These are phyloP conservation scores for Australoheros facetus DNA, from an alignment of 2,797 vertebrate species.

Conservation along the genomic window DNA sequence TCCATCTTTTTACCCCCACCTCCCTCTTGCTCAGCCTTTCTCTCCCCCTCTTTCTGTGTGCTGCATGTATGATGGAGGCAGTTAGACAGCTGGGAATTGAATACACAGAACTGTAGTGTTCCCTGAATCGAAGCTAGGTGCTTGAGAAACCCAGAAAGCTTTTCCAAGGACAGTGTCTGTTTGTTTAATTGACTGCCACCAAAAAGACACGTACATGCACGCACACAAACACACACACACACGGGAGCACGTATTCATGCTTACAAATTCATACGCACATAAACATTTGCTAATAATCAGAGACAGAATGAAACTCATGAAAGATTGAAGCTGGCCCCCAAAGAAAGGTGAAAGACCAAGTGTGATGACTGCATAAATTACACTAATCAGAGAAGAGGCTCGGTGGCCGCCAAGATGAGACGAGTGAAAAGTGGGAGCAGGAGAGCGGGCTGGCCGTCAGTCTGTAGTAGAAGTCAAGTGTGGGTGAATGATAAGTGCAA, in stretches of 20 bases:
- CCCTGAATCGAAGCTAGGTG: slow-evolving; percentile 66
- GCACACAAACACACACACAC: slow-evolving; percentile 6
- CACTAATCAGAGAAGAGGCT: slow-evolving; percentile 40
- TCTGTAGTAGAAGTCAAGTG: slow-evolving; percentile 21
- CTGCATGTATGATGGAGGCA: slow-evolving; percentile 66
- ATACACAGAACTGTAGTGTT: slow-evolving; percentile 65
- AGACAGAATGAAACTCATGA: background rate
- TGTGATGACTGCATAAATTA: slow-evolving; percentile 35
- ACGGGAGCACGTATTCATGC: background rate
- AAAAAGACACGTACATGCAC: background rate
- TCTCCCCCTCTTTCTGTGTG: slow-evolving; percentile 31
- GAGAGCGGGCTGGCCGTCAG: slow-evolving; percentile 27
- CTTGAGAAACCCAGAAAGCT: slow-evolving; percentile 60
- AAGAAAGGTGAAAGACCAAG: slow-evolving; percentile 35
- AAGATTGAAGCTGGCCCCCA: slow-evolving; percentile 6
- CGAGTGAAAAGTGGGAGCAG: slow-evolving; percentile 9
- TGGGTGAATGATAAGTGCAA: slow-evolving; percentile 31
- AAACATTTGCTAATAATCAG: slow-evolving; percentile 15
- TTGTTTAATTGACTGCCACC: slow-evolving; percentile 69
- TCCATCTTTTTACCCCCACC: slow-evolving; percentile 6
- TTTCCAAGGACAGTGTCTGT: slow-evolving; percentile 62
- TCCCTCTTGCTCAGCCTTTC: background rate
- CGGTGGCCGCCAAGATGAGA: slow-evolving; percentile 5
- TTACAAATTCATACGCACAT: background rate
- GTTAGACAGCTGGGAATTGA: slow-evolving; percentile 73